Percentiles rank a stretch among this genome's conserved stretches.
phyloP scores from a whole-genome alignment of 2,888 invertebrate genomes.

The Myopa testacea region DNA sequence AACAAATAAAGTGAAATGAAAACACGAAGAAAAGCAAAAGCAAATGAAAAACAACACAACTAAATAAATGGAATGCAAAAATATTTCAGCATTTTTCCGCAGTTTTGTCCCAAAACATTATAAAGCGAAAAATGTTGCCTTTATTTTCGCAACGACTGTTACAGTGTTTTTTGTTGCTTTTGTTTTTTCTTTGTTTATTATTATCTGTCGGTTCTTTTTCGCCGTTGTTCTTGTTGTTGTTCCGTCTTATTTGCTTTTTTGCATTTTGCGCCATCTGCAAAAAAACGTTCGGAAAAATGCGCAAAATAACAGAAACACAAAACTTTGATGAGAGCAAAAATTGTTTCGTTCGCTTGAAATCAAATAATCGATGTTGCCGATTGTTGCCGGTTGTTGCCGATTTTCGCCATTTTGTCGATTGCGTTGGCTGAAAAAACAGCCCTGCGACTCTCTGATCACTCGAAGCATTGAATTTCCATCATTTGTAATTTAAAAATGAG shows the following conservation, averaged over 20 bases:
- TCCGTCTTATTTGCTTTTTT: not conserved
- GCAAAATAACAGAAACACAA: not conserved
- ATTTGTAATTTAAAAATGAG: no score
- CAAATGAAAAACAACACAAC: not conserved
- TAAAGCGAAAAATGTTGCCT: not conserved
- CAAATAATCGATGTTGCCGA: constrained; percentile 26
- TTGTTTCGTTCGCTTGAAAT: constrained; percentile 30
- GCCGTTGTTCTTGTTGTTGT: not conserved
- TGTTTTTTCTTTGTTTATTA: not conserved
- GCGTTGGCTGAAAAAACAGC: no score
- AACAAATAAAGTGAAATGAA: no score
- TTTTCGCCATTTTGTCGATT: constrained; percentile 13
- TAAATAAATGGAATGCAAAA: not conserved
- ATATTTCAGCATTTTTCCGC: not conserved
- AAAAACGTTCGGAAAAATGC: not conserved
- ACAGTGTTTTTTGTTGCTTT: not conserved
- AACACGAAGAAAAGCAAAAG: not conserved
- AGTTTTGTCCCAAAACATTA: no score
- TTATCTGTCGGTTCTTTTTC: not conserved
- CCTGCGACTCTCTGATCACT: no score
- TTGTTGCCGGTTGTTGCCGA: constrained; percentile 4
- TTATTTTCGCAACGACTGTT: not conserved
- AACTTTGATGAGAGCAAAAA: not conserved
- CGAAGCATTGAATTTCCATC: no score
- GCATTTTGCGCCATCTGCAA: constrained; percentile 1